These are phyloP conservation scores for Scelioninae gen. 2 DNA, from an alignment of 2,888 invertebrate species.

Conservation along the genomic window DNA sequence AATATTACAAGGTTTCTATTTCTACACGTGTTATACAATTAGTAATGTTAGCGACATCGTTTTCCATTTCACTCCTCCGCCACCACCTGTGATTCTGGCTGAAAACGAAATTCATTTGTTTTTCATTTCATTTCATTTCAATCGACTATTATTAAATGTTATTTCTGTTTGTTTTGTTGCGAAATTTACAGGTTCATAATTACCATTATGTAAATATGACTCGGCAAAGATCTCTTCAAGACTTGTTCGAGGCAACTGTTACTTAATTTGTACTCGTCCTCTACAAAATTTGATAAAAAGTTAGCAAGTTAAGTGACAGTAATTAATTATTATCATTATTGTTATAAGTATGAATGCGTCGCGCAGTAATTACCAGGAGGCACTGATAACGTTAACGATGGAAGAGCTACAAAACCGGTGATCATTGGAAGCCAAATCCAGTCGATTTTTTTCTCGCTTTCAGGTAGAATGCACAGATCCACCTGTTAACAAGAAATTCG, in stretches of 20 bases:
- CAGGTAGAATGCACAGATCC: slow-evolving; percentile 77
- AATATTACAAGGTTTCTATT: slow-evolving; percentile 53
- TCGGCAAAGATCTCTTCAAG: slow-evolving; percentile 79
- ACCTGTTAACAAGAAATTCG: slow-evolving; percentile 66
- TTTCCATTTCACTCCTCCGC: slow-evolving; percentile 64
- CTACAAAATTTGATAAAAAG: slow-evolving; percentile 61
- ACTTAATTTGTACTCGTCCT: slow-evolving; percentile 73
- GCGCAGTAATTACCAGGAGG: slow-evolving; percentile 67
- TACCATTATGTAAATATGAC: slow-evolving; percentile 82
- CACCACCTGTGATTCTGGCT: slow-evolving; percentile 70
- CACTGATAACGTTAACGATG: slow-evolving; percentile 76
- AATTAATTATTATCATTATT: slow-evolving; percentile 22
- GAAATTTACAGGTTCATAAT: slow-evolving; percentile 63
- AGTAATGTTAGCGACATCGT: background rate
- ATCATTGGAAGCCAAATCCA: slow-evolving; percentile 88
- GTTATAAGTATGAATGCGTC: slow-evolving; percentile 22
- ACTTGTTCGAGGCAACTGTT: slow-evolving; percentile 77
- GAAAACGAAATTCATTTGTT: slow-evolving; percentile 55
- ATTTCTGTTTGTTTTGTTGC: too few relatives aligned
- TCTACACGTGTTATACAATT: background rate
- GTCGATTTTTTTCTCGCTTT: slow-evolving; percentile 79
- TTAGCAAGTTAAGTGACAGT: slow-evolving; percentile 19
- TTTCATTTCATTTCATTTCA: background rate
- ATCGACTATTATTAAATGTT: too few relatives aligned
- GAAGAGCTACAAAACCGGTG: slow-evolving; percentile 79